Evolutionary conservation across 2,888 invertebrate species (phyloP).

Genomic region (Heliconius cydno): DNA sequence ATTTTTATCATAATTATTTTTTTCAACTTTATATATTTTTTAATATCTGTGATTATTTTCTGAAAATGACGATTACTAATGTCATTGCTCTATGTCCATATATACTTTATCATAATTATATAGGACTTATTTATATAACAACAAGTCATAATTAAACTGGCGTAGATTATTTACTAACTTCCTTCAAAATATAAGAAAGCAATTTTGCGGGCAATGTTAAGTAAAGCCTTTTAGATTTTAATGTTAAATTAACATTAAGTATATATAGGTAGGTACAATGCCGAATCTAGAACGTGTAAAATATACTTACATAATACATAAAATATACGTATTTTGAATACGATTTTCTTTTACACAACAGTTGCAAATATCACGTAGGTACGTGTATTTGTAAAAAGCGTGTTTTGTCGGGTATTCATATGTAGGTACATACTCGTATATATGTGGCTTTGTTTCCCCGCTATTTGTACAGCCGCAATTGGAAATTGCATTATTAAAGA

Average conservation of each 20-base stretch:
- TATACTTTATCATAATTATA: not conserved
- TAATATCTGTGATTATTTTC: too few relatives aligned
- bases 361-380: slow-evolving; percentile 31
- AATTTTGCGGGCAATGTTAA: not conserved
- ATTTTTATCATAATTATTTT: too few relatives aligned
- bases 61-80: too few relatives aligned
- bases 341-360: slow-evolving; percentile 8
- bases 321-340: not conserved
- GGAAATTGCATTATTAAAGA: slow-evolving; percentile 83
- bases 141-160: not conserved
- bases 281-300: not conserved
- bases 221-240: not conserved
- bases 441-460: slow-evolving; percentile 65
- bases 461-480: slow-evolving; percentile 81
- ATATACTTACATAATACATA: not conserved
- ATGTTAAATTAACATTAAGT: slow-evolving; percentile 4
- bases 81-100: too few relatives aligned
- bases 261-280: not conserved
- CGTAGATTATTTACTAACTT: not conserved
- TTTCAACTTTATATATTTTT: too few relatives aligned
- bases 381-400: slow-evolving; percentile 39
- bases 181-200: not conserved
- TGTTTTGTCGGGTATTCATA: slow-evolving; percentile 54
- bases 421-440: slow-evolving; percentile 36
- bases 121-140: not conserved